Percentiles rank a stretch among this genome's conserved stretches.
Conservation (phyloP, 2,113 vertebrate species). For the Chaetops frenatus region DNA sequence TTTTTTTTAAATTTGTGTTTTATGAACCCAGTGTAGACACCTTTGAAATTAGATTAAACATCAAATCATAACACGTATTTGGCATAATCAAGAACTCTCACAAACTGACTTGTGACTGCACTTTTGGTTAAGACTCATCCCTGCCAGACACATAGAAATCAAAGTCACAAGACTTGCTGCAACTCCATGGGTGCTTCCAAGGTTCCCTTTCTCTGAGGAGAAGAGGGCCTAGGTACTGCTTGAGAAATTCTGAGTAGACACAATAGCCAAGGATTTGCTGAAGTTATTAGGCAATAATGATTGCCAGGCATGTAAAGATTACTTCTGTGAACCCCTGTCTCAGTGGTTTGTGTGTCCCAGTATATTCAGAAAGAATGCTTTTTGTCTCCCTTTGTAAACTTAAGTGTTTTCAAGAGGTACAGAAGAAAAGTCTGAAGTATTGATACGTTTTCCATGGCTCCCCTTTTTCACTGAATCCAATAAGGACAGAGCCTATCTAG, state of each 20-base stretch:
- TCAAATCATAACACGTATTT: not conserved
- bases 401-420: not conserved
- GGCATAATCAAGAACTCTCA: not conserved
- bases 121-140: not conserved
- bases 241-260: not conserved
- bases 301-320: not conserved
- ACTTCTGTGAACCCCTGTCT: not conserved
- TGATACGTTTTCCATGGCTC: not conserved
- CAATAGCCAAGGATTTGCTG: not conserved
- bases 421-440: not conserved
- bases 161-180: not conserved
- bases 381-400: not conserved
- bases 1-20: not conserved
- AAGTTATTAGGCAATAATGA: not conserved
- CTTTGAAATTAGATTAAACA: not conserved
- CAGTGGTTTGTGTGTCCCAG: not conserved
- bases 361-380: not conserved
- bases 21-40: not conserved
- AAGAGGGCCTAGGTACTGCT: not conserved
- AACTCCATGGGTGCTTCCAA: not conserved
- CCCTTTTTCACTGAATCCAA: not conserved
- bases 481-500: not conserved
- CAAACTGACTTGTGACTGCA: not conserved
- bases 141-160: not conserved
- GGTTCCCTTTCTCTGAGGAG: not conserved